A percentile compares a stretch with the other conserved stretches of the same genome.
phyloP scores from a whole-genome alignment of 1,140 invertebrate species.

The Drosophila tropicalis region DNA sequence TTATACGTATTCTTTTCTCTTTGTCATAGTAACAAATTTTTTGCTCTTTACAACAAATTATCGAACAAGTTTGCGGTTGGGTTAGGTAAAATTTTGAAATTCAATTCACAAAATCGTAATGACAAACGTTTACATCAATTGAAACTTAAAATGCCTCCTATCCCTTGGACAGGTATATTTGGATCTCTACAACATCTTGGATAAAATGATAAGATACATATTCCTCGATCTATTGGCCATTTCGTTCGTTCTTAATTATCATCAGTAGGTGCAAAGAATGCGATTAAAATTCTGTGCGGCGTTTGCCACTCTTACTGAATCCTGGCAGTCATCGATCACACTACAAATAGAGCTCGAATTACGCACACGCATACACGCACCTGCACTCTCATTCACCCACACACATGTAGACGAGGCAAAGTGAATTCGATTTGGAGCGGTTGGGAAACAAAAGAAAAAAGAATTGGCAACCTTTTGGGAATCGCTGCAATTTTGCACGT shows the following conservation, averaged over 20 bases:
- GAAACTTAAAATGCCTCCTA: too few species aligned
- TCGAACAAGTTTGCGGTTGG: too few species aligned
- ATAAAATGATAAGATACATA: not conserved
- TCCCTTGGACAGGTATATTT: too few species aligned
- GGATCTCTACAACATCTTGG: too few species aligned
- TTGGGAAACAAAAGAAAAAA: conserved; percentile 28
- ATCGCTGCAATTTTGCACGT: conserved; percentile 80
- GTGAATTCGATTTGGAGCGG: conserved; percentile 53
- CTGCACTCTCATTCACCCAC: conserved; percentile 24
- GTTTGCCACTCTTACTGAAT: conserved; percentile 25
- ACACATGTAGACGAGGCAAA: conserved; percentile 21
- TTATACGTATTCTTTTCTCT: not conserved
- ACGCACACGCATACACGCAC: conserved; percentile 21
- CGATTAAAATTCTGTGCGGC: conserved; percentile 62
- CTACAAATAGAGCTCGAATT: conserved; percentile 68
- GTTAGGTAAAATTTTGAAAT: too few species aligned
- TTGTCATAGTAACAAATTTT: not conserved
- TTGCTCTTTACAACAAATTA: not conserved
- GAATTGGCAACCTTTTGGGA: conserved; percentile 57
- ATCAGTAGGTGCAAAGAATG: conserved; percentile 42
- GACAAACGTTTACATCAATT: too few species aligned
- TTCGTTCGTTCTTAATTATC: conserved; percentile 4
- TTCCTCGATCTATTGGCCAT: conserved; percentile 27
- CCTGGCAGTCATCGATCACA: conserved; percentile 68
- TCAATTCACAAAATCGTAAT: too few species aligned